Percentiles rank a stretch among this genome's conserved stretches.
These are phyloP conservation scores for Ennomos quercinarius DNA, from an alignment of 2,888 invertebrate genomes.

Conservation along the genomic window DNA sequence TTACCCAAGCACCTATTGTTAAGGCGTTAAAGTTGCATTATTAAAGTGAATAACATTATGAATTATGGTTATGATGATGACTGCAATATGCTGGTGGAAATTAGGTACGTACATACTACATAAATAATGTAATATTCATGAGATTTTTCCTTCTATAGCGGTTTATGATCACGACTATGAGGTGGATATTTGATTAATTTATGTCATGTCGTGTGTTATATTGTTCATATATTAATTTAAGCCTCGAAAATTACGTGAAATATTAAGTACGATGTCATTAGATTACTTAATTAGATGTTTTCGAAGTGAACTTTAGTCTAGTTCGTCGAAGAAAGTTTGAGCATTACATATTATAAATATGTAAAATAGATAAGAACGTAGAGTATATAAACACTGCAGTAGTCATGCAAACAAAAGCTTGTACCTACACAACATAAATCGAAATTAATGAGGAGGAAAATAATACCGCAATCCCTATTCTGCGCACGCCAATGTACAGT, in stretches of 20 bases:
- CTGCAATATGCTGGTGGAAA: slow-evolving; percentile 26
- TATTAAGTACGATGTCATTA: slow-evolving; percentile 1
- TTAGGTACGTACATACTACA: slow-evolving; percentile 15
- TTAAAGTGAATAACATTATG: slow-evolving; percentile 36
- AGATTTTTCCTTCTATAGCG: slow-evolving; percentile 17
- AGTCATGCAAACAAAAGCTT: slow-evolving; percentile 45
- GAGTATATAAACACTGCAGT: slow-evolving; percentile 40
- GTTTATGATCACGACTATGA: slow-evolving; percentile 9
- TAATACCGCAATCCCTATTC: slow-evolving; percentile 63
- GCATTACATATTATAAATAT: slow-evolving; percentile 27
- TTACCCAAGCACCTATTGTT: slow-evolving; percentile 37
- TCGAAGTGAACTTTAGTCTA: slow-evolving; percentile 1
- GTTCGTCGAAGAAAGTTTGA: slow-evolving; percentile 6
- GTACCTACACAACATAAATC: slow-evolving; percentile 45
- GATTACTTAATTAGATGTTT: slow-evolving; percentile 7
- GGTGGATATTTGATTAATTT: slow-evolving; percentile 9
- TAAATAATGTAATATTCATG: slow-evolving; percentile 17
- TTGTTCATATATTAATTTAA: not conserved
- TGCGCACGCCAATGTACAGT: slow-evolving; percentile 56
- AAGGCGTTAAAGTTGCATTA: slow-evolving; percentile 30
- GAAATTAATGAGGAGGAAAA: slow-evolving; percentile 57
- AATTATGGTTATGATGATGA: slow-evolving; percentile 34
- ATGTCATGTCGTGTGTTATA: not conserved
- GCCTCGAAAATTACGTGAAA: no score
- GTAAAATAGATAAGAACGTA: no score